Evolutionary conservation across 2,797 vertebrate species (phyloP), one percentile per base, ranked within the genome.

Genomic region (Loriculus beryllinus): DNA sequence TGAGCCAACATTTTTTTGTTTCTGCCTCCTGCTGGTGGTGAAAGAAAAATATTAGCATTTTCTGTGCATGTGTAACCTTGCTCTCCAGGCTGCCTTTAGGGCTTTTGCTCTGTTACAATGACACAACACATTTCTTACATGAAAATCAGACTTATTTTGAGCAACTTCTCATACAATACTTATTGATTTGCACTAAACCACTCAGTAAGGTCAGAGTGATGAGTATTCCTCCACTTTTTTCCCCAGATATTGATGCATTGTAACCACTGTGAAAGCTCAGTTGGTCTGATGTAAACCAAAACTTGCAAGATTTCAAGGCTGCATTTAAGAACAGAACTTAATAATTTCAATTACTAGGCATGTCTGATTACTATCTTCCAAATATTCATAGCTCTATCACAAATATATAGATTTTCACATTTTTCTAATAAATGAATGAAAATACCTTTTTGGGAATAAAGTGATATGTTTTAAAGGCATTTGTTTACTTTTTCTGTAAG

Each of bases 401-500:
- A 92, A 95, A 93, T 90, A 85, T 94, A 95, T 80, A 95, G 79
- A 88, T 95, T 95, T 96, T 86, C 56, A 94, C 82, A 78, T 96
- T 94, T 97, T 96, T 56, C 71, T 96, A 95, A 95, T 97, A 97
- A 97, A 93, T 95, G 92, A 97, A 97, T 97, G 96, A 93, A 97
- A 96, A 92, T 94, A 97, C 97, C 97, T 97, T 98, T 95, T 82
- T 90, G 94, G 90, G 85, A 97, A 96, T 96, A 97, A 97, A 97
- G 96, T 97, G 96, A 95, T 97, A 97, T 96, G 78, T 78, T 97
- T 97, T 96, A 96, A 95, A 95, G 85, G 89, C 94, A 95, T 96
- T 98, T 98, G 97, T 98, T 98, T 98, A 98, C 97, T 97, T 97
- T 92, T 96, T 94, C 90, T 96, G 93, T 86, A 97, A 97, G 97